Base-by-base conservation (phyloP, 1,140 invertebrate species). In the Aphelenchoides besseyi region DNA sequence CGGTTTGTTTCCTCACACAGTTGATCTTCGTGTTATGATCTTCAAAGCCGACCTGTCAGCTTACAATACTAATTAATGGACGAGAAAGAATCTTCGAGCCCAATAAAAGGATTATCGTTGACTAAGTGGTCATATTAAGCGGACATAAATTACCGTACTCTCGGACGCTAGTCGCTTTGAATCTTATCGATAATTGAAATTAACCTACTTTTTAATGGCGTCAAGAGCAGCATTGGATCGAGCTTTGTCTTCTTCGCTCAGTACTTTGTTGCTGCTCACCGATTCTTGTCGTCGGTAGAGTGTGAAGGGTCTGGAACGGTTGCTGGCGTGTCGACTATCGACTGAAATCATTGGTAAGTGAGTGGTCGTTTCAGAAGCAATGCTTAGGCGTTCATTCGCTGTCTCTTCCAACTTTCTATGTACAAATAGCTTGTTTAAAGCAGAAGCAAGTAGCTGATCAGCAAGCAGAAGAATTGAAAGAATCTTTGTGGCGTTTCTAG, bases 201-300 rank as follows among this genome's bases (percentile, higher is more conserved):
- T 5, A 1, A 69, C 67, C 69, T 71, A 69, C 67, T 70, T 69
- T 62, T 69, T 69, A 29, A 69, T 68, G 12, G 61, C 67, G 16
- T 68, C 67, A 16, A 70, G 68, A 26, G 67, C 67, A 16, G 67
- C 67, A 23, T 71, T 30, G 18, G 67, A 18, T 12, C 63, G 28
- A 29, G 67, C 64, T n/a, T 28, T 26, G 29, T 23, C 16, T 23
- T 59, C 55, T 8, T 8, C 55, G 18, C 5, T 18, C 12, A 8
- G 55, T 23, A 59, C 55, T 33, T 59, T 59, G 55, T 8, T 26
- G 5, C 37, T 35, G 33, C 32, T 70, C 9, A 72, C 48, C 35
- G 70, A 72, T 53, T 72, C 70, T 52, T 72, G 70, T 36, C 66
- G 35, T 55, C 37, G 29, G 52, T 72, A 72, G 5, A 72, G 70